phyloP scores from a whole-genome alignment of 2,797 vertebrate genomes.

The Molossus molossus region DNA sequence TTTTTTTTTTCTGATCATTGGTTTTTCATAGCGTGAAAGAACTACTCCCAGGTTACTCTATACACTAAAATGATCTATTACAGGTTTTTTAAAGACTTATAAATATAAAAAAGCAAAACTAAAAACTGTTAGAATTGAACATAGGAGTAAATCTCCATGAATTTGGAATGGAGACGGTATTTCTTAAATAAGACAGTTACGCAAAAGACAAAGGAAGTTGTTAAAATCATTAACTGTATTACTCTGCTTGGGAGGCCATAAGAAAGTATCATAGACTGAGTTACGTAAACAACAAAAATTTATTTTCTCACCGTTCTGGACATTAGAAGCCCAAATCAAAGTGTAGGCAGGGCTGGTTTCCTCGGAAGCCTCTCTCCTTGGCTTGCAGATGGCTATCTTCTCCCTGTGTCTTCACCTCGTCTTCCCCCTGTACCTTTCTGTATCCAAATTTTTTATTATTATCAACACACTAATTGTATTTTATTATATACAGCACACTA shows the following conservation, averaged over 20 bases:
- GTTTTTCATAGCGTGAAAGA: background rate
- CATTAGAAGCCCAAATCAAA: background rate
- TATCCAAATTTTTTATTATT: background rate
- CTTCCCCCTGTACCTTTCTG: background rate
- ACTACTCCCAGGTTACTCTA: background rate
- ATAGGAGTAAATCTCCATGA: background rate
- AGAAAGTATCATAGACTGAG: background rate
- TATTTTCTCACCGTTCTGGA: background rate
- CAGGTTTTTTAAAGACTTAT: background rate
- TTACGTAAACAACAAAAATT: background rate
- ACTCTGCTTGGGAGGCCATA: background rate
- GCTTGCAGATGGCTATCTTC: background rate
- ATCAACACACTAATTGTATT: background rate
- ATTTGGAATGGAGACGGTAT: background rate
- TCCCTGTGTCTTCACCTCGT: background rate
- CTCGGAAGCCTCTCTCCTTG: background rate
- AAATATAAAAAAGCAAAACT: background rate
- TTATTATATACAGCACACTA: background rate
- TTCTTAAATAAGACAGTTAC: constrained; percentile 29
- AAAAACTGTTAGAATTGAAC: background rate
- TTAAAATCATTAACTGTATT: constrained; percentile 16
- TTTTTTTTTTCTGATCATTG: constrained; percentile 11
- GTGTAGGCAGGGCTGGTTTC: background rate
- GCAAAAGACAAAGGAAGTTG: background rate
- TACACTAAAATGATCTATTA: background rate